Evolutionary conservation across 2,113 vertebrate species (phyloP).

Genomic region (Odocoileus hemionus): DNA sequence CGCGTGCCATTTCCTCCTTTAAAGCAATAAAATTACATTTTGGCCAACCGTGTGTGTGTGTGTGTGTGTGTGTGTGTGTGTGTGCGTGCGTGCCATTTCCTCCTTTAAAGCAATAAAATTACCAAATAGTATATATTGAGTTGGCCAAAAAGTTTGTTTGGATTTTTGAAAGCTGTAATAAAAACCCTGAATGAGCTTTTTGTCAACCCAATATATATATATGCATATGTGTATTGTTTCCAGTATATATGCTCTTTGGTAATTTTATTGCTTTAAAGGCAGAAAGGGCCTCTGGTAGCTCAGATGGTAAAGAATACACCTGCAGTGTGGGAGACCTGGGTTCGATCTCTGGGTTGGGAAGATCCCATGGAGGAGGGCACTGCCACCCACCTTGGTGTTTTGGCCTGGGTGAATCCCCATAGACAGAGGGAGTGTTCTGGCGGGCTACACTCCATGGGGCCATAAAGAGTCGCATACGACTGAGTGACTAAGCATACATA

Average conservation of each 20-base stretch:
- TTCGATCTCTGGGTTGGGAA: neutral
- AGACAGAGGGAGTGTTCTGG: neutral
- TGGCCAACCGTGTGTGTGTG: too few species aligned
- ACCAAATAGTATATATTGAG: neutral
- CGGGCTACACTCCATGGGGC: neutral
- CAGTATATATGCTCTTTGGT: neutral
- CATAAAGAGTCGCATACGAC: neutral
- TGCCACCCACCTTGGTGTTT: neutral
- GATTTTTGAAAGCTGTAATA: neutral
- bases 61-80: too few species aligned
- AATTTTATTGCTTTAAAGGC: neutral
- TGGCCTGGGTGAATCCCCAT: neutral
- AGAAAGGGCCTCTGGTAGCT: neutral
- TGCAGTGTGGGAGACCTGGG: neutral
- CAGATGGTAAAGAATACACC: neutral
- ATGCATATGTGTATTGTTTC: neutral
- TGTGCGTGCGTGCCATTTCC: too few species aligned
- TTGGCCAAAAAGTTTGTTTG: neutral
- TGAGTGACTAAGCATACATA: neutral
- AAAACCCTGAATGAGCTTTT: neutral
- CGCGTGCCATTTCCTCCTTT: neutral
- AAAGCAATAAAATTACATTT: neutral
- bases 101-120: too few species aligned
- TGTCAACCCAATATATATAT: neutral
- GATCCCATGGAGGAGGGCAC: neutral